Base-by-base conservation (phyloP, 2,113 vertebrate genomes). In the Ailuropoda melanoleuca region DNA sequence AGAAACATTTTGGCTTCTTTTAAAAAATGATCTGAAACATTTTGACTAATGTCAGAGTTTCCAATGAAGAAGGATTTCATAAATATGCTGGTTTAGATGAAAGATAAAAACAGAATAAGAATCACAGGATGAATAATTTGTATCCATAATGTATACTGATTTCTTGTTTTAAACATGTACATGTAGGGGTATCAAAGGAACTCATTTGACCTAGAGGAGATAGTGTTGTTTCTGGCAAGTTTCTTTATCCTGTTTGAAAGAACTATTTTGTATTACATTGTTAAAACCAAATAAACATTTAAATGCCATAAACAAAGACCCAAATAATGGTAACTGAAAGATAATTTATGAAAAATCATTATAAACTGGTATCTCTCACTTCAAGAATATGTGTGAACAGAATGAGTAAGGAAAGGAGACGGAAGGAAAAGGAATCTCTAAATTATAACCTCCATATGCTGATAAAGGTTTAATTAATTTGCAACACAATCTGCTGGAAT, bases 381-480 rank as follows among this genome's bases (percentile, higher is more conserved):
- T 95, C 56, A 95, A 93, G 29, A 85, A 50, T 87, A 89, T 80
- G 58, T 94, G 43, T 83, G 55, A 96, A 82, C 50, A 88, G 34
- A 97, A 90, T 70, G 31, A 85, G 12, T 81, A 48, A 88, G 48
- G 81, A 93, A 84, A 43, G 29, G 34, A 75, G 12, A 50, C 0
- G 21, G 64, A 64, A 92, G 43, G 48, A 89, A 77, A 90, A 81
- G 6, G 29, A 92, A 64, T 48, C 80, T 95, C 62, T 56, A 85
- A 91, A 82, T 80, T 83, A 17, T 39, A 89, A 56, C 34, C 70
- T 90, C 68, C 46, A 31, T 70, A 81, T 85, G 62, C 26, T 70
- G 37, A 93, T 62, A 68, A 56, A 87, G 13, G 1, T 43, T 97
- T 92, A 92, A 90, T 88, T 97, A 93, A 86, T 93, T 85, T 84